These are phyloP conservation scores for Antechinus stuartii DNA, from an alignment of 2,113 vertebrate genomes.

Conservation along the genomic window DNA sequence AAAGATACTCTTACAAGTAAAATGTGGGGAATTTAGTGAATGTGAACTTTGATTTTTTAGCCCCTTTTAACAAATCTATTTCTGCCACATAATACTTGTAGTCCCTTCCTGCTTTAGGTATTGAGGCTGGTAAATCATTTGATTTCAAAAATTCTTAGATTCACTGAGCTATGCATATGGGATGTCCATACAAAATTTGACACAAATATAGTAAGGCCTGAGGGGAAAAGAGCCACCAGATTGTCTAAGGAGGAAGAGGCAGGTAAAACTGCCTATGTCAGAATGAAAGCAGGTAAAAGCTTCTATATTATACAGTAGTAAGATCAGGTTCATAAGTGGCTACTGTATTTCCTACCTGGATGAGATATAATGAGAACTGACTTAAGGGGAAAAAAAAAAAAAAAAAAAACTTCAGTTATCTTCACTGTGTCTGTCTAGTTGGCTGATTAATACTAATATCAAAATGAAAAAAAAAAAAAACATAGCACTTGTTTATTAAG, in stretches of 20 bases:
- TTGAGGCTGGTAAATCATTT: not conserved
- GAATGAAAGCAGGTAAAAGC: not conserved
- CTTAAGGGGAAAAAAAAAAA: not conserved
- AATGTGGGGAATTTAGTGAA: not conserved
- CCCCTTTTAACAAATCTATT: not conserved
- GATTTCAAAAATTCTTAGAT: not conserved
- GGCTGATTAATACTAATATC: not conserved
- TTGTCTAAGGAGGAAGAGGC: not conserved
- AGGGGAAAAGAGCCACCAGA: not conserved
- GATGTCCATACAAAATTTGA: not conserved
- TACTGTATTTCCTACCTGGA: not conserved
- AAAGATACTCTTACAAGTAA: slow-evolving; percentile 29
- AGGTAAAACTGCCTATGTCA: not conserved
- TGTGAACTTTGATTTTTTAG: slow-evolving; percentile 28
- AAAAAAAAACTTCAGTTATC: not conserved
- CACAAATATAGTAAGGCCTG: not conserved
- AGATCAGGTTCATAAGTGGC: not conserved
- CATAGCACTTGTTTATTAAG: not conserved
- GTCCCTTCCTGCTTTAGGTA: not conserved
- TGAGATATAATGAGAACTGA: not conserved
- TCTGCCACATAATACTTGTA: not conserved
- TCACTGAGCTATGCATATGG: not conserved
- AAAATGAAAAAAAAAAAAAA: not conserved
- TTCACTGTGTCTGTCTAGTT: not conserved
- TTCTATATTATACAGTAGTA: not conserved